Conservation (phyloP, 1,140 invertebrate species). For the Drosophila obscura region DNA sequence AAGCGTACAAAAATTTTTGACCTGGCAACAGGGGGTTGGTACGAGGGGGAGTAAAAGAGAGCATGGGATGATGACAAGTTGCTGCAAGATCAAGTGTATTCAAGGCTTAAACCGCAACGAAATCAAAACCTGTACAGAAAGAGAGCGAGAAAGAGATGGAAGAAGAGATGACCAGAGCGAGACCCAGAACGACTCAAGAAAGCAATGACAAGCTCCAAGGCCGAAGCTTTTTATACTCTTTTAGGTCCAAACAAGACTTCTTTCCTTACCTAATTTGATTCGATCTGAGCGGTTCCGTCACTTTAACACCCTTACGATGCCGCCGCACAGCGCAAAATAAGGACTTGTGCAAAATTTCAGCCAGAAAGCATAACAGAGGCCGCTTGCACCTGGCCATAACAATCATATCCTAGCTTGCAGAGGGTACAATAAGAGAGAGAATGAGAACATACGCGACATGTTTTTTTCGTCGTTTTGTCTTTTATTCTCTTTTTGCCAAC, state of each 20-base stretch:
- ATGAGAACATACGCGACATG: constrained; percentile 18
- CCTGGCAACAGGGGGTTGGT: constrained; percentile 6
- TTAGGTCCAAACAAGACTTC: no score
- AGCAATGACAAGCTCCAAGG: no score
- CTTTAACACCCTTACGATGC: no score
- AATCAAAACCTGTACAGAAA: constrained; percentile 40
- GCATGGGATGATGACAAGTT: constrained; percentile 51
- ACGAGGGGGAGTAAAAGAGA: neutral
- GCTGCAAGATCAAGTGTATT: constrained; percentile 63
- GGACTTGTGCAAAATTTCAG: no score
- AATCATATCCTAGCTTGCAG: constrained; percentile 4
- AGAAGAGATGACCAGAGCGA: no score
- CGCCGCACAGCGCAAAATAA: no score
- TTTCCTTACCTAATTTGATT: no score
- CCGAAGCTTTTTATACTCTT: no score
- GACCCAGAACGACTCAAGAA: constrained; percentile 27
- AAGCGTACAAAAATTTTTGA: constrained; percentile 1
- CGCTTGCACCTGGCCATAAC: no score
- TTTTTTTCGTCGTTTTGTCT: constrained; percentile 1
- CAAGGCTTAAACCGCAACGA: constrained; percentile 38
- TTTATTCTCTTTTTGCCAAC: constrained; percentile 36
- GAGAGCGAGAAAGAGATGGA: constrained; percentile 10
- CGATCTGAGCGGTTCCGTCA: no score
- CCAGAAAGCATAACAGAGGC: no score
- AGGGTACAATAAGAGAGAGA: constrained; percentile 7